Evolutionary conservation across 92 coral and sea anemone species (phyloP).

Genomic region (Nematostella vectensis): DNA sequence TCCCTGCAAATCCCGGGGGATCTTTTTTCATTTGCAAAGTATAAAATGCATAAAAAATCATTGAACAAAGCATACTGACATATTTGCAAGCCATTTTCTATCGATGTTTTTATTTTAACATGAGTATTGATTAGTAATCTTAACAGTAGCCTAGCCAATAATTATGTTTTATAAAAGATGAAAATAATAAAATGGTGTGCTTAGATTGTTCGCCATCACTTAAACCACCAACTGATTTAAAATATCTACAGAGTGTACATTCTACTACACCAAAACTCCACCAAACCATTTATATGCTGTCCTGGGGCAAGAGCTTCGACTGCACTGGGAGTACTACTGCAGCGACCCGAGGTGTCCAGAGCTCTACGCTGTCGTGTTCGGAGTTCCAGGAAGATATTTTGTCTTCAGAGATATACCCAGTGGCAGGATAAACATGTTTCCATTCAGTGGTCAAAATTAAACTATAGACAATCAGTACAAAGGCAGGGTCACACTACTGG

Average conservation of each 20-base stretch:
- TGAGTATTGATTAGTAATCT: too few species aligned
- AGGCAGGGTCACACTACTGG: neutral
- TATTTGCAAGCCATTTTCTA: too few species aligned
- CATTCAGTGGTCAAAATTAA: neutral
- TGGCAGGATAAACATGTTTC: neutral
- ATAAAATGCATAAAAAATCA: too few species aligned
- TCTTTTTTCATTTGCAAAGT: too few species aligned
- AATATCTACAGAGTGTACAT: neutral
- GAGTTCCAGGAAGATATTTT: conserved; percentile 1
- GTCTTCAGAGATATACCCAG: neutral
- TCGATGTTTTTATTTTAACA: too few species aligned
- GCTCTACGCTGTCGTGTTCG: conserved; percentile 1
- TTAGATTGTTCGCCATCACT: too few species aligned
- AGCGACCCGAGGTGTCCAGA: neutral
- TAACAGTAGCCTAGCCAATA: too few species aligned
- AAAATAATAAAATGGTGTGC: too few species aligned
- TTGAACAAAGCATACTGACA: too few species aligned
- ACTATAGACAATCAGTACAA: neutral
- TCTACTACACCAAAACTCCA: neutral
- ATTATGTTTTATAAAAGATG: too few species aligned
- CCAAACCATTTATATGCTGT: neutral
- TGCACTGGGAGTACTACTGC: neutral
- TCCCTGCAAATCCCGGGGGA: too few species aligned
- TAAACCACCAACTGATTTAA: too few species aligned
- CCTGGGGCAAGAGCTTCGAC: neutral